Conservation (phyloP, 2,888 invertebrate species). For the Masnerella sp. region DNA sequence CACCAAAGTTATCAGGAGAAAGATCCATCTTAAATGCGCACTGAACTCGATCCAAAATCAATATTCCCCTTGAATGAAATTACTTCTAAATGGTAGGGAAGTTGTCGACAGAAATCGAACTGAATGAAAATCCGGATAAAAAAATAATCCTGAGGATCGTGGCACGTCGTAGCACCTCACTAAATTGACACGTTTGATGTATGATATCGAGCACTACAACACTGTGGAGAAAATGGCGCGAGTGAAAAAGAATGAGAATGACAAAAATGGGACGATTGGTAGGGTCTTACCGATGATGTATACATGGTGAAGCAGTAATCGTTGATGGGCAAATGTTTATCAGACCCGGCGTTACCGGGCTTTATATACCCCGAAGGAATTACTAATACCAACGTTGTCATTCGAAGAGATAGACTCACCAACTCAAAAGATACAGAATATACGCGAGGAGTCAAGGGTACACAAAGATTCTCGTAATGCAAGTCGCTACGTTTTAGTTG, state of each 20-base stretch:
- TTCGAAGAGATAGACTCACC: conserved; percentile 48
- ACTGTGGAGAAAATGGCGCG: conserved; percentile 2
- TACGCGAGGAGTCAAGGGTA: conserved; percentile 59
- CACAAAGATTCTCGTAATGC: conserved; percentile 56
- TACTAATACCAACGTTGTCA: conserved; percentile 56
- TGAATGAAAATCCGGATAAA: conserved; percentile 5
- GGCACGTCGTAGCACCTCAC: conserved; percentile 18
- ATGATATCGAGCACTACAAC: conserved; percentile 1
- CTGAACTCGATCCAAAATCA: no score
- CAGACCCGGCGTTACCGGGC: conserved; percentile 46
- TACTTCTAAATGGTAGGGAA: neutral
- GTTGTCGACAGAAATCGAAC: neutral
- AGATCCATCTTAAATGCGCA: no score
- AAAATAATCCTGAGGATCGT: conserved; percentile 17
- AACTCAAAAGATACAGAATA: conserved; percentile 55
- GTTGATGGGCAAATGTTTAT: conserved; percentile 62
- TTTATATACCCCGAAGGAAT: conserved; percentile 62
- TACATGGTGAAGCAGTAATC: conserved; percentile 61
- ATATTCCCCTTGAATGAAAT: no score
- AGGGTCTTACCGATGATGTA: conserved; percentile 60
- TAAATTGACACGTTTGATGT: neutral
- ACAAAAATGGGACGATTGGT: conserved; percentile 17
- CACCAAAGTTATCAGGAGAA: no score
- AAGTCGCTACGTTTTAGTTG: conserved; percentile 35
- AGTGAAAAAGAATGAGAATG: conserved; percentile 1